Evolutionary conservation across 2,113 vertebrate genomes (phyloP).

Genomic region (Hystrix brachyura): DNA sequence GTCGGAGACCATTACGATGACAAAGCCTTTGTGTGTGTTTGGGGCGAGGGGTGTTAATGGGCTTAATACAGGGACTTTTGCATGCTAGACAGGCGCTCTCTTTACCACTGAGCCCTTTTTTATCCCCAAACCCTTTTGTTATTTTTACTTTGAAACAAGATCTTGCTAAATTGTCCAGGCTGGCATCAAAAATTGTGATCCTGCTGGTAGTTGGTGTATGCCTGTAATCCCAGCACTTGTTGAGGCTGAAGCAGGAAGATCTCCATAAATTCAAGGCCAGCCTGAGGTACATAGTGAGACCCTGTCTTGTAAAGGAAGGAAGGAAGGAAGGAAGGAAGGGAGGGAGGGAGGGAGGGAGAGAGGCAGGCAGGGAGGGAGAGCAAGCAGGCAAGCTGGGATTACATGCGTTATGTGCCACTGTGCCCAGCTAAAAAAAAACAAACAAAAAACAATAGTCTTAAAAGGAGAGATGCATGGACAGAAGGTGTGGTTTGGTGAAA

Average conservation of each 20-base stretch:
- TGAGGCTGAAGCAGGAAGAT: background rate
- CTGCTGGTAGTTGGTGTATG: background rate
- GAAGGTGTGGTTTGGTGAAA: background rate
- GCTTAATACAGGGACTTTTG: background rate
- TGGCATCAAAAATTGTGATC: background rate
- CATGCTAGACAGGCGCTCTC: background rate
- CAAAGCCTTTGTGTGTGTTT: background rate
- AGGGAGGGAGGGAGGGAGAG: no score
- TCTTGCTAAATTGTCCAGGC: background rate
- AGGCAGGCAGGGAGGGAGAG: background rate
- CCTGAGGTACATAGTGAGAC: background rate
- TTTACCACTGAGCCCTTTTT: background rate
- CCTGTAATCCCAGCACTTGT: background rate
- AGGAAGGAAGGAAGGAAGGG: background rate
- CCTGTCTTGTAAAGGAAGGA: background rate
- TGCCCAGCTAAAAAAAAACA: background rate
- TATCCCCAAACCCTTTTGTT: background rate
- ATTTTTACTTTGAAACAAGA: background rate
- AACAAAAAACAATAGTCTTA: background rate
- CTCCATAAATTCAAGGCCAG: background rate
- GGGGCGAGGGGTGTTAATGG: background rate
- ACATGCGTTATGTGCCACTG: background rate
- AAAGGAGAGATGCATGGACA: background rate
- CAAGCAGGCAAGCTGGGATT: background rate
- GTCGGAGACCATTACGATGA: background rate